Evolutionary conservation across 2,888 invertebrate species (phyloP).

Genomic region (Fissipunctia ypsillon): DNA sequence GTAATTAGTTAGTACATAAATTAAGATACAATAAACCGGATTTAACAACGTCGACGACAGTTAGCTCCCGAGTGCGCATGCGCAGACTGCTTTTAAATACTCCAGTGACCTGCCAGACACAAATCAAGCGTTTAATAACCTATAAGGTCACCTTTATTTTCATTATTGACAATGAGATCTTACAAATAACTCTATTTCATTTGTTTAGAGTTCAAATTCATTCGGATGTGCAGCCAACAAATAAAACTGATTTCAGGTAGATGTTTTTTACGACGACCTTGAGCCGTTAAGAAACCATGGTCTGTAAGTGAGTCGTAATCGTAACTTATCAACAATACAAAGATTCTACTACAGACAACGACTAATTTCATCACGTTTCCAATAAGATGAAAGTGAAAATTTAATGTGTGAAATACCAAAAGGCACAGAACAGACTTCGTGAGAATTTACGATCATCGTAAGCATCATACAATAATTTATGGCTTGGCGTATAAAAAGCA

Average conservation of each 20-base stretch:
- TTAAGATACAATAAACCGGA: constrained; percentile 64
- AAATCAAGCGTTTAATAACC: constrained; percentile 68
- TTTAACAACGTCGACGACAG: constrained; percentile 41
- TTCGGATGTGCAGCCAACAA: constrained; percentile 47
- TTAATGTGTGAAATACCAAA: constrained; percentile 39
- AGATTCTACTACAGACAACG: constrained; percentile 53
- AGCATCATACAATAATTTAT: constrained; percentile 53
- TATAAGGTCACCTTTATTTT: constrained; percentile 74
- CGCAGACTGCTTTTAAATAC: constrained; percentile 48
- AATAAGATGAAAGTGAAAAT: constrained; percentile 65
- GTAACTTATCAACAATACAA: constrained; percentile 69
- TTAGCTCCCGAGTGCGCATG: constrained; percentile 38
- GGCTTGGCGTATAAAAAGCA: constrained; percentile 51
- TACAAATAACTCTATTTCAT: constrained; percentile 56
- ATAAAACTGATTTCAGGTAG: constrained; percentile 75
- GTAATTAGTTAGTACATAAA: constrained; percentile 53
- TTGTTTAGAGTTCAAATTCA: constrained; percentile 69
- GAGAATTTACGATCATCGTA: constrained; percentile 51
- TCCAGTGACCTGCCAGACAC: constrained; percentile 52
- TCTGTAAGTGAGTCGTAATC: constrained; percentile 63
- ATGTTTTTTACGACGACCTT: constrained; percentile 75
- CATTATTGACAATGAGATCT: constrained; percentile 51
- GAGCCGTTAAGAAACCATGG: constrained; percentile 70
- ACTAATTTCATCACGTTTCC: constrained; percentile 41
- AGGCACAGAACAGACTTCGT: constrained; percentile 40